Percentiles rank a stretch among this genome's conserved stretches.
These are phyloP conservation scores for Metallyticus violacea DNA, from an alignment of 2,888 invertebrate genomes.

Conservation along the genomic window DNA sequence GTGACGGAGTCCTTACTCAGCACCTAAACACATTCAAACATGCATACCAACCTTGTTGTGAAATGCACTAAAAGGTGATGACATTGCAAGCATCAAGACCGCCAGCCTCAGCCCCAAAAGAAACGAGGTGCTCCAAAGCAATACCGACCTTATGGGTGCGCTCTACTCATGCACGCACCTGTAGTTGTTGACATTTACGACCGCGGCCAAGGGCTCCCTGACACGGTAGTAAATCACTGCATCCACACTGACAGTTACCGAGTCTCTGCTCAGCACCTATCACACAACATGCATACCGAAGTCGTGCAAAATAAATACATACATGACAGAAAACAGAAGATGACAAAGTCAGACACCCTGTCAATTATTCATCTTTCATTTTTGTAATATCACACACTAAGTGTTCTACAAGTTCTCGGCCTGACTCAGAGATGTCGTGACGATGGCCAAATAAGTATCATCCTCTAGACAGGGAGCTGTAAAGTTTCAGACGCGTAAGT, in stretches of 20 bases:
- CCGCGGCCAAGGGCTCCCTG: conserved; percentile 73
- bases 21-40: conserved; percentile 52
- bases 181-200: conserved; percentile 72
- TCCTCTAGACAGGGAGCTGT: too few species aligned
- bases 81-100: background rate
- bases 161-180: conserved; percentile 49
- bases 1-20: conserved; percentile 93
- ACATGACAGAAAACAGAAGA: background rate
- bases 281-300: background rate
- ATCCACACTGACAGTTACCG: conserved; percentile 91
- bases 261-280: conserved; percentile 86
- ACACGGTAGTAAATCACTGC: conserved; percentile 84
- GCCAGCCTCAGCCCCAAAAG: too few species aligned
- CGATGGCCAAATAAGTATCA: too few species aligned
- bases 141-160: too few species aligned
- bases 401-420: too few species aligned
- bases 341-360: background rate
- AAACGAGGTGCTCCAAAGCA: too few species aligned
- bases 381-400: too few species aligned
- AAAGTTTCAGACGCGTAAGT: too few species aligned
- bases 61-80: background rate
- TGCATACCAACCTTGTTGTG: background rate
- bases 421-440: too few species aligned
- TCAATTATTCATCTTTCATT: too few species aligned
- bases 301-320: background rate